Conservation (phyloP, 2,797 vertebrate species). For the Myiothlypis coronata region DNA sequence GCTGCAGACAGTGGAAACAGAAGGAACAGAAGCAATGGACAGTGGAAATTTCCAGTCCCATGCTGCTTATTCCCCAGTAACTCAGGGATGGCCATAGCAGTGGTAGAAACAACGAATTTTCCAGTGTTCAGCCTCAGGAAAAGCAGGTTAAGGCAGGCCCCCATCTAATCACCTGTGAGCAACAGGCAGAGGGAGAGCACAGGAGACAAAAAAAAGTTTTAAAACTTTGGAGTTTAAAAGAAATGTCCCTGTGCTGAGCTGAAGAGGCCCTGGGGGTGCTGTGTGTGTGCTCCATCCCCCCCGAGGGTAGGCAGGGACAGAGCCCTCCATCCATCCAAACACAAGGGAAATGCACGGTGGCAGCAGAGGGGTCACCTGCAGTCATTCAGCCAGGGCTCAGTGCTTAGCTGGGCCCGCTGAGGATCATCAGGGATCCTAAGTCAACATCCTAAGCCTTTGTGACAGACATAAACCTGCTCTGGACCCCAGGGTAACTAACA, state of each 20-base stretch:
- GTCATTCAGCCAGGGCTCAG: background rate
- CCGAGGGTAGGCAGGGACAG: background rate
- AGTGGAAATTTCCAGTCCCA: background rate
- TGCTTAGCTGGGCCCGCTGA: background rate
- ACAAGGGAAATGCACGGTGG: rapidly evolving
- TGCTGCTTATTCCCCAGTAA: background rate
- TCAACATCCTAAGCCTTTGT: background rate
- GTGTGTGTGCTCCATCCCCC: rapidly evolving
- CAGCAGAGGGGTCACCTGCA: background rate
- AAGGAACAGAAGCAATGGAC: background rate
- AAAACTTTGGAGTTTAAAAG: background rate
- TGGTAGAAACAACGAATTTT: background rate
- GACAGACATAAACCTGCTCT: background rate
- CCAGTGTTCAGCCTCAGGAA: background rate
- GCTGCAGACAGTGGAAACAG: background rate
- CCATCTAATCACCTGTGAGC: background rate
- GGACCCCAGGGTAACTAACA: background rate
- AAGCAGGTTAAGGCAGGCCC: background rate
- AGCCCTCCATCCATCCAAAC: background rate
- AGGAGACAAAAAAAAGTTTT: background rate
- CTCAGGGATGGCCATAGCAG: background rate
- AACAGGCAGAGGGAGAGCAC: background rate
- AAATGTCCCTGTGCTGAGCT: background rate
- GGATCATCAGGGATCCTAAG: background rate
- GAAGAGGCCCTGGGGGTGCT: background rate